Conservation (phyloP, 2,888 invertebrate species). For the Seira ritae region DNA sequence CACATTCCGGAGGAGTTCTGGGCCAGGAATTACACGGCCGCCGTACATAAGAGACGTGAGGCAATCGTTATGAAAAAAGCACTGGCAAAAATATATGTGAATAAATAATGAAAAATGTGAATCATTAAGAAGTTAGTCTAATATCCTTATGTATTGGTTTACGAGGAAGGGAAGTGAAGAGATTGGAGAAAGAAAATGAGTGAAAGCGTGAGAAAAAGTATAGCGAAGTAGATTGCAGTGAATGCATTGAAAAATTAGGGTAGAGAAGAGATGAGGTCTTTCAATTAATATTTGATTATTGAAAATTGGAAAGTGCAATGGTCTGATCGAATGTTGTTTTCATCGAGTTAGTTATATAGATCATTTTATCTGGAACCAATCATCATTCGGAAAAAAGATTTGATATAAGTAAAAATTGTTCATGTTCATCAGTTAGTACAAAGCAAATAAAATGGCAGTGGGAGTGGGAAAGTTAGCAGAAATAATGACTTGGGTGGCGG, state of each 20-base stretch:
- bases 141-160: background rate
- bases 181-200: background rate
- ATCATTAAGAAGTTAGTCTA: background rate
- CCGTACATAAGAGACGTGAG: background rate
- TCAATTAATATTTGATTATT: background rate
- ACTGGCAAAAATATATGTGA: background rate
- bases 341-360: too few species aligned
- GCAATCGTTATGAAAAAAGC: background rate
- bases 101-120: conserved; percentile 18
- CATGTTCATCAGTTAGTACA: too few species aligned
- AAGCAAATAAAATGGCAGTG: background rate
- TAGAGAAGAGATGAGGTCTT: background rate
- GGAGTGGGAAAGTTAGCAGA: background rate
- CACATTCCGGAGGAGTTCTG: background rate
- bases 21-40: background rate
- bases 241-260: too few species aligned
- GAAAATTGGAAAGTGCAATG: too few species aligned
- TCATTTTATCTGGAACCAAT: too few species aligned
- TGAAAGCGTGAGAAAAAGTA: too few species aligned
- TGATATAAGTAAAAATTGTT: background rate
- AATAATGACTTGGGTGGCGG: background rate
- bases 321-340: too few species aligned
- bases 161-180: background rate
- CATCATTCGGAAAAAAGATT: background rate
- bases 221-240: too few species aligned